Conservation (phyloP, 37 sponge, comb jelly and placozoan species). For the Aphrocallistes beatrix region DNA sequence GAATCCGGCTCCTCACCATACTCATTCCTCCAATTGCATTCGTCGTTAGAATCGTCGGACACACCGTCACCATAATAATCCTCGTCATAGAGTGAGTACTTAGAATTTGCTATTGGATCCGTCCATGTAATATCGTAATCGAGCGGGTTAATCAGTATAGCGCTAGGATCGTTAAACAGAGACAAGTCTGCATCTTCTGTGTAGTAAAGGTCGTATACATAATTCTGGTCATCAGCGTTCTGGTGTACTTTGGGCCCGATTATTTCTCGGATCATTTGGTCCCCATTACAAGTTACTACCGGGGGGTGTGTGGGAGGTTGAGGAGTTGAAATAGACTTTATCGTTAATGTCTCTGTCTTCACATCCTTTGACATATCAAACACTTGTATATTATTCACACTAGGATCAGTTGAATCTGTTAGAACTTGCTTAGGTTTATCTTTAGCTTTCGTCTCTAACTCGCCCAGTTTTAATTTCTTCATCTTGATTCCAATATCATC, state of each 20-base stretch:
- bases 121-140: neutral
- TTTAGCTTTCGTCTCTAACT: no score
- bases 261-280: neutral
- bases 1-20: neutral
- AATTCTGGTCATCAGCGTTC: neutral
- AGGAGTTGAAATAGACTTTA: neutral
- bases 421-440: no score
- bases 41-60: neutral
- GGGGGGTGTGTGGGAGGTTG: neutral
- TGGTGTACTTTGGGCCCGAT: neutral
- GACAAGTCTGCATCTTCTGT: neutral
- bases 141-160: neutral
- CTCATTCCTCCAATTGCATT: neutral
- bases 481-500: neutral
- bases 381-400: neutral
- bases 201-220: constrained; percentile 1
- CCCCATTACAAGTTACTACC: neutral
- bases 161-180: neutral
- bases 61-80: neutral
- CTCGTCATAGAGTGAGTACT: neutral
- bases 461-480: neutral
- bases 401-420: neutral
- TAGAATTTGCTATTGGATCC: neutral
- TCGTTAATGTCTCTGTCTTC: neutral
- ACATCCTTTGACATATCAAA: neutral